Percentiles rank a stretch among this genome's conserved stretches.
Conservation (phyloP, 2,888 invertebrate genomes). For the Parasteatoda lunata region DNA sequence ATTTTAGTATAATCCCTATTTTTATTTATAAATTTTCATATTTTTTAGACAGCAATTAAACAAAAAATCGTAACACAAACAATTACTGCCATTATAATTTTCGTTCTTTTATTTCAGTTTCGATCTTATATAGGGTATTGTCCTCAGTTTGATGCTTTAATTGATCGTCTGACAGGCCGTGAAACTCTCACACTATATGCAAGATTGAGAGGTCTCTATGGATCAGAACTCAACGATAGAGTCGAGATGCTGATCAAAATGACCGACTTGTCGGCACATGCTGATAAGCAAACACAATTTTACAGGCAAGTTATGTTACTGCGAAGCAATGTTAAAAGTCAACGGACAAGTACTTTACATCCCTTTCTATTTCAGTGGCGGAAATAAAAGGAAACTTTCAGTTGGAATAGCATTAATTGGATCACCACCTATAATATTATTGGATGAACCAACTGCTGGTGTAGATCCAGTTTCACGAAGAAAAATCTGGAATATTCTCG, state of each 20-base stretch:
- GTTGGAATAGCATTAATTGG: constrained; percentile 70
- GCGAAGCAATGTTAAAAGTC: no score
- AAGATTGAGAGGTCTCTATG: constrained; percentile 67
- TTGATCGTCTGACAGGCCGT: constrained; percentile 75
- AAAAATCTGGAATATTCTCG: constrained; percentile 70
- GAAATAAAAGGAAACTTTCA: constrained; percentile 70
- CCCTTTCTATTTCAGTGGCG: constrained; percentile 60
- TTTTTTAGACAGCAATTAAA: no score
- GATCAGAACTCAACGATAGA: constrained; percentile 19
- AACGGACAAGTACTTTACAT: no score
- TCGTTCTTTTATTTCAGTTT: constrained; percentile 47
- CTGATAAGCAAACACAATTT: constrained; percentile 64
- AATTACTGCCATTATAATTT: neutral
- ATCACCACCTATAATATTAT: constrained; percentile 68
- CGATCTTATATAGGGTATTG: constrained; percentile 87
- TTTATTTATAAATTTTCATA: no score
- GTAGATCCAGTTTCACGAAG: constrained; percentile 70
- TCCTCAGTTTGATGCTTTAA: constrained; percentile 89
- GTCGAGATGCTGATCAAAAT: constrained; percentile 68
- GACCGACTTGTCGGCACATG: constrained; percentile 67
- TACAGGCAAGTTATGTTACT: constrained; percentile 37
- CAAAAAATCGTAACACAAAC: no score
- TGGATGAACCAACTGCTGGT: constrained; percentile 70
- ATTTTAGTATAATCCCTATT: no score
- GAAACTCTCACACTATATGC: constrained; percentile 69